Conservation (phyloP, 2,113 vertebrate species). For the Smithornis capensis region DNA sequence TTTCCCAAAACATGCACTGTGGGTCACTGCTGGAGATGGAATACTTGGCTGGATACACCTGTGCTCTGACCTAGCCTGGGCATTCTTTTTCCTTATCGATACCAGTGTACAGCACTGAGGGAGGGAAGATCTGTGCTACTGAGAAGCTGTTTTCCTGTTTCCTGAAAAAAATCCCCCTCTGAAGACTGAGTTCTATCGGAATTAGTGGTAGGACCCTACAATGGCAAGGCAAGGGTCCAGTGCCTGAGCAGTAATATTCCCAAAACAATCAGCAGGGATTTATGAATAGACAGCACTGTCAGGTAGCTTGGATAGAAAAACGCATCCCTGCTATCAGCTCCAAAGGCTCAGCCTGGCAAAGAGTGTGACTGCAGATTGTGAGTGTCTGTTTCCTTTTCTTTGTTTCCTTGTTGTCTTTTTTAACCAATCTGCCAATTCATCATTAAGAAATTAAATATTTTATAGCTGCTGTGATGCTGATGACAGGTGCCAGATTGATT, state of each 20-base stretch:
- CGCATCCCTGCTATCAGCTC: neutral
- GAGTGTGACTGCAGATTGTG: slow-evolving; percentile 45
- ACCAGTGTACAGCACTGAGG: neutral
- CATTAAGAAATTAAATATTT: slow-evolving; percentile 79
- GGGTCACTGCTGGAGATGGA: neutral
- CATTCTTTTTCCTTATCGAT: neutral
- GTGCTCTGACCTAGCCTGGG: neutral
- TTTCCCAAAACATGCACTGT: neutral
- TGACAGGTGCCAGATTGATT: slow-evolving; percentile 77
- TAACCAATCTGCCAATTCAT: slow-evolving; percentile 74
- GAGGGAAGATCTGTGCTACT: neutral
- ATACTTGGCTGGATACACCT: neutral
- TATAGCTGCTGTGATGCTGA: slow-evolving; percentile 71
- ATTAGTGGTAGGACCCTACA: neutral
- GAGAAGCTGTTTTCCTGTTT: neutral
- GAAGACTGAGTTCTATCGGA: neutral
- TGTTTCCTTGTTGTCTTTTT: slow-evolving; percentile 63
- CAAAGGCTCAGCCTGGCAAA: slow-evolving; percentile 53
- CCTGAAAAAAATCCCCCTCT: neutral
- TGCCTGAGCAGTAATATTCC: neutral
- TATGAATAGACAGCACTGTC: neutral
- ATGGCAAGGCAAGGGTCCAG: neutral
- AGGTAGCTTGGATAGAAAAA: slow-evolving; percentile 46
- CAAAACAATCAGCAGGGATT: neutral
- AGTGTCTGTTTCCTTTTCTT: slow-evolving; percentile 49